phyloP scores from a whole-genome alignment of 2,797 vertebrate species.

The Falco rusticolus region DNA sequence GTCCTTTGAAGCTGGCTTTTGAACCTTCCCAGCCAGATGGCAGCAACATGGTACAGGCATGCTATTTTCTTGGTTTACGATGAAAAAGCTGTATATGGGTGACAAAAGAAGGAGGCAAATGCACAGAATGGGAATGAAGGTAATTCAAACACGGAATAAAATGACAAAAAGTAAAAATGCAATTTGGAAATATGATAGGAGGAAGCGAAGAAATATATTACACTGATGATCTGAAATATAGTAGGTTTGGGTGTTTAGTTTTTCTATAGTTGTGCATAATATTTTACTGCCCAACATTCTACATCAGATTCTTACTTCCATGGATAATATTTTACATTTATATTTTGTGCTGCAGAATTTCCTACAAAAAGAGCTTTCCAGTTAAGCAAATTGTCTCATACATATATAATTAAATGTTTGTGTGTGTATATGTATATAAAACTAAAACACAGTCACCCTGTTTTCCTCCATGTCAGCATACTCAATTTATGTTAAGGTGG shows the following conservation, averaged over 20 bases:
- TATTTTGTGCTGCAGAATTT: neutral
- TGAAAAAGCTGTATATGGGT: neutral
- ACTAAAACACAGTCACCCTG: neutral
- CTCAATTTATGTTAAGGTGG: neutral
- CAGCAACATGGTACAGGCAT: neutral
- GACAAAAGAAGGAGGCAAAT: neutral
- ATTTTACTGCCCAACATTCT: neutral
- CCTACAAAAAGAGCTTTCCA: neutral
- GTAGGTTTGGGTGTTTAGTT: neutral
- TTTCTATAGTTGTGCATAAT: neutral
- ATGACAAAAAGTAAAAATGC: neutral
- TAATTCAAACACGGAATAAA: neutral
- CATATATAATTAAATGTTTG: too few relatives aligned
- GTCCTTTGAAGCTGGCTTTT: constrained; percentile 29
- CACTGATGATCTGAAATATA: neutral
- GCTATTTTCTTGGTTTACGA: neutral
- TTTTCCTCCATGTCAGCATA: neutral
- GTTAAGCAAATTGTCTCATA: neutral
- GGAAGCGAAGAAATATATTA: neutral
- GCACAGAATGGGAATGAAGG: neutral
- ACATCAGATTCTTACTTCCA: neutral
- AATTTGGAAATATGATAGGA: neutral
- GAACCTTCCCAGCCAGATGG: neutral
- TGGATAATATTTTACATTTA: neutral
- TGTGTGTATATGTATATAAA: too few relatives aligned